Evolutionary conservation across 2,797 vertebrate species (phyloP), one percentile per base, ranked within the genome.

Genomic region (Champsocephalus esox): DNA sequence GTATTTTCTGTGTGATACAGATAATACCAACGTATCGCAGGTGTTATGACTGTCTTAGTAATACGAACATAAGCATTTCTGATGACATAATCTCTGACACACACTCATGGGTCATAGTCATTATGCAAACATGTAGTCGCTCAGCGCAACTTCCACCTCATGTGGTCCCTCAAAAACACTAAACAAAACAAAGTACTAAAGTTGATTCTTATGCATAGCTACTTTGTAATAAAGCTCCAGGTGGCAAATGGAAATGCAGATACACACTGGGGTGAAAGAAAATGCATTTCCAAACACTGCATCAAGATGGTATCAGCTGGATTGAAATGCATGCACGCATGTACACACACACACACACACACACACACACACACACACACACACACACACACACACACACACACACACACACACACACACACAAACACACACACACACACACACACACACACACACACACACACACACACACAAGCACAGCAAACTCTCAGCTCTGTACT

Each of bases 61-160:
- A 28, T 28, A 28, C 24, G 24, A 28, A 28, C 24, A 28, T 28
- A 28, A 28, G 73, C 34, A 49, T 59, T 69, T 66, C 55, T 73
- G 78, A 79, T 92, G 87, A 90, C 88, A 80, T 89, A 64, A 85
- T 67, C 67, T 77, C 46, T 92, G 88, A 90, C 85, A 80, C 80
- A 70, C 67, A 44, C 63, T 48, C 17, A 78, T 61, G 43, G 75
- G 80, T 89, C 84, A 88, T 63, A 28, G 9, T 17, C 73, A 73
- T 85, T 83, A 83, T 45, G 77, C 66, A 79, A 62, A 64, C 64
- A 73, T 79, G 73, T 4, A 70, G 86, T 91, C 88, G 90, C 48
- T 51, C 65, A 17, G 72, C 62, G 66, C 45, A 65, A 77, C 56
- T 66, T 65, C 28, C 61, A 50, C 57, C 52, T 76, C 67, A 63